Conservation (phyloP, 2,888 invertebrate genomes). For the Selenia dentaria region DNA sequence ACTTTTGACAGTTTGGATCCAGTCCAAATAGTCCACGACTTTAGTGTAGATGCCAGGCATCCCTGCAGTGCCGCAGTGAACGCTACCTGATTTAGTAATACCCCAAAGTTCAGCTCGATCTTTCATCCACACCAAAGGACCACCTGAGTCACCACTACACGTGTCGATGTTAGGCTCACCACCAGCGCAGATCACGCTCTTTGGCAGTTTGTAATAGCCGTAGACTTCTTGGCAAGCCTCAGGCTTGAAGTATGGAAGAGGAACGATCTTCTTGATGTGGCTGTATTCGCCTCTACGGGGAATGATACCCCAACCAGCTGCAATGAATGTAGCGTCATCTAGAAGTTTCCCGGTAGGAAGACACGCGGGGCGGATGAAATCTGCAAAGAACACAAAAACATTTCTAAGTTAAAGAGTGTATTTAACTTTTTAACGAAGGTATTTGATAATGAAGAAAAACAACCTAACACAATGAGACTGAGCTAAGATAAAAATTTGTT, state of each 20-base stretch:
- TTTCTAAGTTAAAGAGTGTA: no score
- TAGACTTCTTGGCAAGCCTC: conserved; percentile 42
- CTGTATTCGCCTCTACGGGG: conserved; percentile 40
- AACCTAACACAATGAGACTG: no score
- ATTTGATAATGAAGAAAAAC: no score
- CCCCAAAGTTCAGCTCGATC: conserved; percentile 51
- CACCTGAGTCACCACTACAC: conserved; percentile 64
- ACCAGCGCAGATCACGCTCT: conserved; percentile 57
- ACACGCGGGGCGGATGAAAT: conserved; percentile 63
- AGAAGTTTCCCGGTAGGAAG: conserved; percentile 43
- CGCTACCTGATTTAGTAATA: conserved; percentile 52
- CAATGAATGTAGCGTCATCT: conserved; percentile 38
- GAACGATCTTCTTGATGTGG: conserved; percentile 51
- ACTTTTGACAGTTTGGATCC: conserved; percentile 43
- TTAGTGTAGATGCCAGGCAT: conserved; percentile 59
- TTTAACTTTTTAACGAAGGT: no score
- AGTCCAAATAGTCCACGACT: conserved; percentile 49
- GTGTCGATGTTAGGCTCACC: conserved; percentile 53
- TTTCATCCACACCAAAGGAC: conserved; percentile 50
- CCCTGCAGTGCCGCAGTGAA: conserved; percentile 48
- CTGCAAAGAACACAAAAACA: conserved; percentile 38
- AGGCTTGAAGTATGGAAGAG: conserved; percentile 45
- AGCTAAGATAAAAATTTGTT: no score
- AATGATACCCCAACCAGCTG: conserved; percentile 59
- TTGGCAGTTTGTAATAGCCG: conserved; percentile 37